Base-by-base conservation (phyloP, 2,113 vertebrate genomes). In the Chiloscyllium plagiosum region DNA sequence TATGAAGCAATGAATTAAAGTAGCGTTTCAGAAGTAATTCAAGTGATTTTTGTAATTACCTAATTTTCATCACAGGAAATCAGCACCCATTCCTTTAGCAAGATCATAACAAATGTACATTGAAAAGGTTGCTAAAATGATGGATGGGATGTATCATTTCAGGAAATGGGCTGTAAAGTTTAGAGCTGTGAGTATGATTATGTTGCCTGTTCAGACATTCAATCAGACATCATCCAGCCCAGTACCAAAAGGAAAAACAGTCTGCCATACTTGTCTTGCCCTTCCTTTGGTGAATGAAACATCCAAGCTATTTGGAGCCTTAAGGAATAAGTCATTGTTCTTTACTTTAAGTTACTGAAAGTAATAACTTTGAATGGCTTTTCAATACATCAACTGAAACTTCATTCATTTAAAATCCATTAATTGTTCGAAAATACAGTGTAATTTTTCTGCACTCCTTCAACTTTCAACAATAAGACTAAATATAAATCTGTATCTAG, bases 221-320 rank as follows among this genome's bases (percentile, higher is more conserved):
- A 47, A 83, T 83, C 80, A 42, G 80, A 83, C 80, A 83, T 22
- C 29, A 5, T 65, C 56, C 26, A 90, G 50, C 87, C 61, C 56
- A 3, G 52, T 52, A 52, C 24, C 13, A 26, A 89, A 56, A 61
- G 86, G 50, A 56, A 89, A 1, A 47, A 22, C 33, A 56, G 52
- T 5, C 22, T 61, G 61, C 50, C 87, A 56, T 61, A 7, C 52
- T 90, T 17, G 52, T 90, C 15, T 33, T 33, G 26, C 52, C 87
- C 87, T 90, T 90, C 52, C 87, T 90, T 90, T n/a, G 87, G 33
- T 65, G 50, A 65, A 90, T 61, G 26, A 90, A 90, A 83, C 37
- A 83, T 83, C 37, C 80, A 83, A 22, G 80, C 37, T 47, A 42
- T 83, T 83, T 83, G 80, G 37, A 83, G 37, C 42, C 80, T 83